Percentiles rank a stretch among this genome's conserved stretches.
Evolutionary conservation across 2,113 vertebrate genomes (phyloP).

Genomic region (Takifugu flavidus): DNA sequence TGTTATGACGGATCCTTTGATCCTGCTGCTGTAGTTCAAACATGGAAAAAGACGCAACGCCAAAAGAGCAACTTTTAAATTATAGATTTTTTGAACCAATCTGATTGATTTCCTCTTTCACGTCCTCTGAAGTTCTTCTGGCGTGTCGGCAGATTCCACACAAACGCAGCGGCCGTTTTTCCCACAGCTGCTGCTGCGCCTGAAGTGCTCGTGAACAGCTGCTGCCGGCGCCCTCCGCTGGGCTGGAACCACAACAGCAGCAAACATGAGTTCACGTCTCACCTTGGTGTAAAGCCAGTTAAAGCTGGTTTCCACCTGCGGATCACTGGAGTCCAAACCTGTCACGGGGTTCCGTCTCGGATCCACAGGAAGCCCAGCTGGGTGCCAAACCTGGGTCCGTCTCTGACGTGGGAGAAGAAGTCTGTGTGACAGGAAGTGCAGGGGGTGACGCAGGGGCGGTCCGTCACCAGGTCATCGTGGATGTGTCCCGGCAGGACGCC

Average conservation of each 20-base stretch:
- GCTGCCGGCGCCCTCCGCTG: too few relatives aligned
- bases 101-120: conserved; percentile 4
- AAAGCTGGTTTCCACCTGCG: too few relatives aligned
- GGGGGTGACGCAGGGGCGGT: conserved; percentile 73
- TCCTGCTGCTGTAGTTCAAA: too few relatives aligned
- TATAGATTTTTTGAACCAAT: conserved; percentile 42
- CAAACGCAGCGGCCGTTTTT: not conserved
- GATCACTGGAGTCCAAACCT: too few relatives aligned
- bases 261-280: too few relatives aligned
- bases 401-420: conserved; percentile 88
- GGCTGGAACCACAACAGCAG: too few relatives aligned
- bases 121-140: not conserved
- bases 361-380: conserved; percentile 92
- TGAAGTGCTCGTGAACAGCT: conserved; percentile 5
- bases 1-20: too few relatives aligned
- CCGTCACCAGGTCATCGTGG: conserved; percentile 74
- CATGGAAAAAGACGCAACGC: too few relatives aligned
- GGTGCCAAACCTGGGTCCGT: conserved; percentile 87
- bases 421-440: conserved; percentile 86
- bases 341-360: conserved; percentile 41
- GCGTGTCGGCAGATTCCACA: too few relatives aligned
- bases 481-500: conserved; percentile 85
- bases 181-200: not conserved
- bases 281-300: too few relatives aligned
- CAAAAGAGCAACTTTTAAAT: conserved; percentile 49